Evolutionary conservation across 2,113 vertebrate genomes (phyloP), one percentile per base, ranked within the genome.

Genomic region (Ovibos moschatus): DNA sequence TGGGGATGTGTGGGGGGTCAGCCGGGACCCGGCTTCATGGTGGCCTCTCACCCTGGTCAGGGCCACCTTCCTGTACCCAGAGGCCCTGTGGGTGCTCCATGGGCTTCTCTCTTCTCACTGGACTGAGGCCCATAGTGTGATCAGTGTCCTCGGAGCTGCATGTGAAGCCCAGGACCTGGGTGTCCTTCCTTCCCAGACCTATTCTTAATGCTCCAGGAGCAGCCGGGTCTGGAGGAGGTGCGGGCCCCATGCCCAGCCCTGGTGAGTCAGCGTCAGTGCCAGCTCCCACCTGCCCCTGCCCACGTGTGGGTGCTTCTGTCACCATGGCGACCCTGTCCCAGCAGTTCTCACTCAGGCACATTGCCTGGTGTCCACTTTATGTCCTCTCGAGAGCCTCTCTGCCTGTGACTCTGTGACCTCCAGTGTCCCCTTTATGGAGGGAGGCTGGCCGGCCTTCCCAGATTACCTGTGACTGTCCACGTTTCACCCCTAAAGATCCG

Each of bases 1-100:
- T 33, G n/a, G 55, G 25, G 33, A 19, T 0, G 19, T 2, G 30
- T 3, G 0, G 12, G 30, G 6, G 40, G 17, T 64, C 74, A 62
- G 4, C 17, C 2, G 8, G 7, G 6, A 28, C 47, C 30, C 1
- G 0, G n/a, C 64, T 43, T 33, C 6, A 5, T 2, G 23, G 89
- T 50, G 33, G 45, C 58, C 62, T 83, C 28, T 79, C 0, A 12
- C 13, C 23, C 16, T 1, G 64, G 23, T 30, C n/a, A 16, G 43
- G 33, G 21, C 13, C 12, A 3, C 67, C 83, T 33, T 83, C 47
- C 36, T 12, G 7, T 33, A 25, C 43, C 51, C 33, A 17, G 83
- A 60, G 83, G 43, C 53, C 23, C 58, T 50, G 15, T 51, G 27
- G 55, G 14, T 16, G 7, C 78, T 89, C 25, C 33, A 5, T 27